Evolutionary conservation across 1,140 invertebrate genomes (phyloP).

Genomic region (Caerostris extrusa): DNA sequence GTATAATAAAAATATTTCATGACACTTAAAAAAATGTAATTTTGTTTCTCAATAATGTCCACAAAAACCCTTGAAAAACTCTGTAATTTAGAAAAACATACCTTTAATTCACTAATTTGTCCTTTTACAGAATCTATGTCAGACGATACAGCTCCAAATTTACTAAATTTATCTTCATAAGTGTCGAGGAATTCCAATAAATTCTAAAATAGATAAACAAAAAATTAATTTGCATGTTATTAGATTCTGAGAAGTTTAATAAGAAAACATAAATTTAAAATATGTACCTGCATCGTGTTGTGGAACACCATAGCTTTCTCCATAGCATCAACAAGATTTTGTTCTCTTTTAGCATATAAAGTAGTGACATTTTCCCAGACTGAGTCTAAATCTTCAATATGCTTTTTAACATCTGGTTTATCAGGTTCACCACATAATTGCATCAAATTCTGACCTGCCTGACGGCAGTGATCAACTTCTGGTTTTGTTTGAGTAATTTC

Average conservation of each 20-base stretch:
- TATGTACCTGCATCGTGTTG: slow-evolving; percentile 88
- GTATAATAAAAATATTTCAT: no score
- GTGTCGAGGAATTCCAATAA: slow-evolving; percentile 93
- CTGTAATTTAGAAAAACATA: not conserved
- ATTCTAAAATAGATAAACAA: slow-evolving; percentile 82
- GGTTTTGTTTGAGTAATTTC: slow-evolving; percentile 96
- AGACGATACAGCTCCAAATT: slow-evolving; percentile 92
- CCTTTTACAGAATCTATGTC: slow-evolving; percentile 97
- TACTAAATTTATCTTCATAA: slow-evolving; percentile 91
- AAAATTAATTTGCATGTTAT: not conserved
- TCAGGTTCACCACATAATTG: slow-evolving; percentile 96
- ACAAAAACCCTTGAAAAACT: no score
- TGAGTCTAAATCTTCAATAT: slow-evolving; percentile 96
- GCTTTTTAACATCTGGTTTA: slow-evolving; percentile 98
- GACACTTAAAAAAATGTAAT: no score
- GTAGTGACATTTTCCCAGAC: slow-evolving; percentile 97
- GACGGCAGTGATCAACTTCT: slow-evolving; percentile 95
- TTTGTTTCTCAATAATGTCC: no score
- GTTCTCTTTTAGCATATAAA: slow-evolving; percentile 94
- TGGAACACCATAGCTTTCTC: slow-evolving; percentile 99
- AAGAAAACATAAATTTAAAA: not conserved
- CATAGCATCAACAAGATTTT: slow-evolving; percentile 98
- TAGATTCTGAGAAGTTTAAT: not conserved
- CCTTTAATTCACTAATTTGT: slow-evolving; percentile 94
- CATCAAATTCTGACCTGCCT: slow-evolving; percentile 95